Evolutionary conservation across 2,113 vertebrate species (phyloP), one percentile per base, ranked within the genome.

Genomic region (Patagioenas fasciata): DNA sequence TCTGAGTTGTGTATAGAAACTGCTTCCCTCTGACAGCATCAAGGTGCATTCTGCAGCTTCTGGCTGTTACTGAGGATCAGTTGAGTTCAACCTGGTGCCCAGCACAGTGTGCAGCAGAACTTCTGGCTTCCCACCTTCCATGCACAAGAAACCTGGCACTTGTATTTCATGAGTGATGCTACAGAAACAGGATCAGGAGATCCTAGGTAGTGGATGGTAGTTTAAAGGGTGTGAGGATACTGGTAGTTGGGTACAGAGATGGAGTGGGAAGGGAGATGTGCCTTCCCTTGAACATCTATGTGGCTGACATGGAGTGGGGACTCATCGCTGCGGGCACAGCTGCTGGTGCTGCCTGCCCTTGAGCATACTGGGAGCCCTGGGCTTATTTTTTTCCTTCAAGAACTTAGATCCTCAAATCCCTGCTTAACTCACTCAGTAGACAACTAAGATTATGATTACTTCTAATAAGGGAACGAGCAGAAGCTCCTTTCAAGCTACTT

Each of bases 251-350:
- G 17, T 73, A 24, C 16, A 24, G 58, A 78, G 64, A 10, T 57
- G 36, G 36, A 57, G 32, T 13, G 66, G 58, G 65, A 73, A 26
- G 29, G 44, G 13, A 34, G 47, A 1, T 31, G 34, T 42, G 21
- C 17, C 31, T 61, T 69, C 29, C 13, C 29, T 23, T 48, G 34
- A 26, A 21, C 0, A 1, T 58, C 54, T 0, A 0, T 24, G n/a
- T 42, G 61, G 20, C 50, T 70, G 61, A 44, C 11, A 5, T 1
- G 5, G 20, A 50, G 32, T 4, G 18, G 8, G 44, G 44, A 73
- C 36, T 56, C 48, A 34, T 29, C 6, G 5, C 21, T 40, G 38
- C 3, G 8, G 50, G 31, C 28, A 36, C 2, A 0, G 47, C 51
- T 75, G 31, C 51, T 34, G 16, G 11, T 71, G 61, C 62, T 58